These are phyloP conservation scores for Drosophila testacea DNA, from an alignment of 2,888 invertebrate genomes.

Conservation along the genomic window DNA sequence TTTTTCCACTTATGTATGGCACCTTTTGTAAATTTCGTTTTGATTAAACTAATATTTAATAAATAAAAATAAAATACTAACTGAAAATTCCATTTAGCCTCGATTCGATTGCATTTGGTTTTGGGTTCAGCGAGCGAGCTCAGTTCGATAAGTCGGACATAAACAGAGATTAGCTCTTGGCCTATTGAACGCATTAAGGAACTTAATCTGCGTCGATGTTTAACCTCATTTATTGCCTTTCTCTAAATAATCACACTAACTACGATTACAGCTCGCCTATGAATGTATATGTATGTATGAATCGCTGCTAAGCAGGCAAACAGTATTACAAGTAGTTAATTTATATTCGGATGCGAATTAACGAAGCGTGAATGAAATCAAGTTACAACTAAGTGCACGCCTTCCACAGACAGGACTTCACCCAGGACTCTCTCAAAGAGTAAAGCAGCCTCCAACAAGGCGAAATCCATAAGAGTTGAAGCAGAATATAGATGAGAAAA, in stretches of 20 bases:
- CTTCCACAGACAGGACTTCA: conserved; percentile 9
- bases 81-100: conserved; percentile 21
- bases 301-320: conserved; percentile 38
- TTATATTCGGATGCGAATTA: conserved; percentile 52
- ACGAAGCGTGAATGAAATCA: conserved; percentile 62
- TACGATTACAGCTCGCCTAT: conserved; percentile 5
- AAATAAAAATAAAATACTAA: conserved; percentile 47
- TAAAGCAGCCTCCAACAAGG: conserved; percentile 4
- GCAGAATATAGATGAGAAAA: not conserved
- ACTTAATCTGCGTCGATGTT: conserved; percentile 26
- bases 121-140: not conserved
- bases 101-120: not conserved
- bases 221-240: conserved; percentile 16
- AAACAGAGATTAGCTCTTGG: conserved; percentile 6
- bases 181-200: conserved; percentile 9
- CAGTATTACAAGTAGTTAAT: conserved; percentile 45
- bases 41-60: conserved; percentile 48
- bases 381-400: conserved; percentile 34
- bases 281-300: conserved; percentile 1
- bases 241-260: conserved; percentile 43
- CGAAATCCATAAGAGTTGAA: conserved; percentile 19
- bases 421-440: conserved; percentile 22
- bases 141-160: not conserved
- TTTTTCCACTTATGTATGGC: conserved; percentile 56
- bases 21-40: conserved; percentile 64